These are phyloP conservation scores for Andinoacara biseriatus DNA, from an alignment of 2,113 vertebrate species.

Conservation along the genomic window DNA sequence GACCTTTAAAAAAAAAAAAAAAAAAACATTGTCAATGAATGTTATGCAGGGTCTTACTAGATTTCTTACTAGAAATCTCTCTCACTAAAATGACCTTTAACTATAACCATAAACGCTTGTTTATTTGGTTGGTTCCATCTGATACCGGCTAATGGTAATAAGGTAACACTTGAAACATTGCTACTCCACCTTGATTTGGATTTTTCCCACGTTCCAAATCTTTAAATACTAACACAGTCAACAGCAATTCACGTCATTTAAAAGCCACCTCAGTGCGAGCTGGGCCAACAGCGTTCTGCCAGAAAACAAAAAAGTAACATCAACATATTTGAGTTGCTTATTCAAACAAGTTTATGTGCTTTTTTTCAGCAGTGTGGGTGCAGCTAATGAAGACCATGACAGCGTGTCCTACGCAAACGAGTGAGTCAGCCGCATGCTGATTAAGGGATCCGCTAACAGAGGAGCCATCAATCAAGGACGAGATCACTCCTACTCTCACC, in stretches of 20 bases:
- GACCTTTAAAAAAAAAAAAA: too few species aligned
- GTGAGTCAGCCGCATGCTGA: slow-evolving; percentile 59
- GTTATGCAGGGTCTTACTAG: not conserved
- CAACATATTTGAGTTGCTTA: slow-evolving; percentile 23
- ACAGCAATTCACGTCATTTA: not conserved
- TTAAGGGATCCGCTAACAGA: slow-evolving; percentile 49
- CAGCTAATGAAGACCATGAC: slow-evolving; percentile 57
- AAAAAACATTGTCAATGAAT: not conserved
- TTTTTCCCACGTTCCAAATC: not conserved
- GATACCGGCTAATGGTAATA: not conserved
- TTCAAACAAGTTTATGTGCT: slow-evolving; percentile 5
- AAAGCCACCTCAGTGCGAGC: not conserved
- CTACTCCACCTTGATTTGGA: not conserved
- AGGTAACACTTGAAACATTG: not conserved
- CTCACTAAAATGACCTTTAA: not conserved
- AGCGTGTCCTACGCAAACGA: slow-evolving; percentile 37
- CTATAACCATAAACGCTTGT: not conserved
- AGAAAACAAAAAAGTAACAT: slow-evolving; percentile 19
- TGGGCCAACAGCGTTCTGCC: not conserved
- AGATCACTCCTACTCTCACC: slow-evolving; percentile 53
- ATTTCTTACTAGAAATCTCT: not conserved
- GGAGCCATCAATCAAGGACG: slow-evolving; percentile 59
- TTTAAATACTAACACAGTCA: not conserved
- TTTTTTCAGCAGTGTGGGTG: slow-evolving; percentile 29
- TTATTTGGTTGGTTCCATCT: fast-evolving